phyloP scores from a whole-genome alignment of 2,797 vertebrate genomes.

The Typhlichthys eigenmanni region DNA sequence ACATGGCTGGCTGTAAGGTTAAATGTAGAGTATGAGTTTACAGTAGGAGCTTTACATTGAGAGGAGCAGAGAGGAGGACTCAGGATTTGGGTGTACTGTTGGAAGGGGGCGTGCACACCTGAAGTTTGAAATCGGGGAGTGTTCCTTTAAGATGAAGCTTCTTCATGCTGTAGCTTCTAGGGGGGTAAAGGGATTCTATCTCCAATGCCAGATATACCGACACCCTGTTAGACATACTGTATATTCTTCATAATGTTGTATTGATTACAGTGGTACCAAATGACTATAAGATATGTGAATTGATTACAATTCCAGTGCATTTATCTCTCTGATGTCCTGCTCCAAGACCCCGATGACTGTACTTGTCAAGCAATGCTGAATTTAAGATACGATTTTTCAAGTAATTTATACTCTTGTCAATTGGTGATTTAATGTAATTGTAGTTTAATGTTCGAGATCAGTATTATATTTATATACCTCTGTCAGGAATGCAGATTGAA shows the following conservation, averaged over 20 bases:
- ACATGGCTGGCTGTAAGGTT: too few species aligned
- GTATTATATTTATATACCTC: conserved; percentile 62
- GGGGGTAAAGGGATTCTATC: background rate
- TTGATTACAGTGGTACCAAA: conserved; percentile 53
- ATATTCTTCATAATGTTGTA: conserved; percentile 37
- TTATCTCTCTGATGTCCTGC: conserved; percentile 47
- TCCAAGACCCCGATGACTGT: conserved; percentile 44
- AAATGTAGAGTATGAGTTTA: too few species aligned
- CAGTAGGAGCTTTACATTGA: too few species aligned
- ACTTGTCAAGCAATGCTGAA: conserved; percentile 55
- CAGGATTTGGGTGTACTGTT: too few species aligned
- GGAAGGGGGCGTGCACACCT: too few species aligned
- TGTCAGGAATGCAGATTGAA: conserved; percentile 43
- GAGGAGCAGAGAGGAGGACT: too few species aligned
- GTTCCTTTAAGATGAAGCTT: too few species aligned
- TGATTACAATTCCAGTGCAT: conserved; percentile 56
- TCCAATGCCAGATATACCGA: conserved; percentile 15
- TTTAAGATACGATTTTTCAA: conserved; percentile 41
- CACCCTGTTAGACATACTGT: conserved; percentile 15
- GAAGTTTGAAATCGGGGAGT: too few species aligned
- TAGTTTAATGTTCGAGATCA: conserved; percentile 67
- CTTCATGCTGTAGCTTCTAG: too few species aligned
- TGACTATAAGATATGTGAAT: conserved; percentile 51
- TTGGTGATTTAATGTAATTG: conserved; percentile 68
- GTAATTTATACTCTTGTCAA: conserved; percentile 66